Conservation (phyloP, 1,140 invertebrate genomes). For the Ostrea denselamellosa region DNA sequence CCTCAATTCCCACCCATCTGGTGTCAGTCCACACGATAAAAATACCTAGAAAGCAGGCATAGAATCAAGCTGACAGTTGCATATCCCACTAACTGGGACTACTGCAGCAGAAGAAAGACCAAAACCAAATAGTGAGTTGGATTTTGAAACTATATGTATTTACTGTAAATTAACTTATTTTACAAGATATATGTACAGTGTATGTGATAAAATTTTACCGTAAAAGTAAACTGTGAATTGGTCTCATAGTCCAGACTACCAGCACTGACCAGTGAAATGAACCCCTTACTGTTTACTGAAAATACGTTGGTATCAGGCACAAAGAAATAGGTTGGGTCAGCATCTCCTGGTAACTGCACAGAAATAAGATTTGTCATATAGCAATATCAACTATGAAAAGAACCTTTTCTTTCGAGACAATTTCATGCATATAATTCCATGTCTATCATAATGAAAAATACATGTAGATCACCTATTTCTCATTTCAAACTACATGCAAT, state of each 20-base stretch:
- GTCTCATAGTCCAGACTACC: constrained; percentile 39
- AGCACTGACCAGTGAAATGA: constrained; percentile 22
- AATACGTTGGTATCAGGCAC: constrained; percentile 21
- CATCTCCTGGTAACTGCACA: constrained; percentile 32
- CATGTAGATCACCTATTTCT: background rate
- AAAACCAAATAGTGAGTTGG: too few species aligned
- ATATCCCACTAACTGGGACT: too few species aligned
- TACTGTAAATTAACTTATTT: too few species aligned
- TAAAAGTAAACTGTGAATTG: constrained; percentile 31
- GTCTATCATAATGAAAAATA: background rate
- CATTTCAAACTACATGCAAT: background rate
- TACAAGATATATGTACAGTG: too few species aligned
- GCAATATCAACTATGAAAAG: background rate
- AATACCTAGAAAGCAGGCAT: too few species aligned
- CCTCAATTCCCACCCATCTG: too few species aligned
- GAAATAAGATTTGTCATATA: background rate
- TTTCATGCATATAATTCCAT: background rate
- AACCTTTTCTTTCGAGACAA: background rate
- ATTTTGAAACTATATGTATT: too few species aligned
- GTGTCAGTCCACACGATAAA: too few species aligned
- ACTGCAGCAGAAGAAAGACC: too few species aligned
- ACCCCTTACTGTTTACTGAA: constrained; percentile 29
- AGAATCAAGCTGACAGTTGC: too few species aligned
- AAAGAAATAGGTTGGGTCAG: constrained; percentile 30
- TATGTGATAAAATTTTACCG: background rate